Conservation (phyloP, 2,797 vertebrate species). For the Xenentodon cancila region DNA sequence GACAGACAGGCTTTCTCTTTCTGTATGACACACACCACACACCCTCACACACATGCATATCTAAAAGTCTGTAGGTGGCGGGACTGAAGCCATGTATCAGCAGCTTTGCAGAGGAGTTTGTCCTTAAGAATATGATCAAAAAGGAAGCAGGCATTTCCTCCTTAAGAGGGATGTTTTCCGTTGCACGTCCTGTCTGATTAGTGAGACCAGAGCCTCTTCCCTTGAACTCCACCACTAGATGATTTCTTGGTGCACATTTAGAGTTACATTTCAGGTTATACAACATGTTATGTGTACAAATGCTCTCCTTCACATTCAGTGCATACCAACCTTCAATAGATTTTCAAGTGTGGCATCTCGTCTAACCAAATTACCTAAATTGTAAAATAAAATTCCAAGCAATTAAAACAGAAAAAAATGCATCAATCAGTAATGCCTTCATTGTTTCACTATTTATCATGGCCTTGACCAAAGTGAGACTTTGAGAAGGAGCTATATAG, state of each 20-base stretch:
- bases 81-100: conserved; percentile 52
- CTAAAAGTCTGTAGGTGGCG: conserved; percentile 39
- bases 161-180: conserved; percentile 77
- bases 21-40: background rate
- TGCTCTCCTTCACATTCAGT: conserved; percentile 37
- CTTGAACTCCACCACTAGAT: conserved; percentile 42
- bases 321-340: no score
- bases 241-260: conserved; percentile 19
- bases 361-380: background rate
- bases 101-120: conserved; percentile 58
- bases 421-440: conserved; percentile 1
- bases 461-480: conserved; percentile 21
- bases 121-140: conserved; percentile 79
- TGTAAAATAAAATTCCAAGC: conserved; percentile 2
- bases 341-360: background rate
- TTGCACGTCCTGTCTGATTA: conserved; percentile 76
- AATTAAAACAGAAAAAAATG: background rate
- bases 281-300: conserved; percentile 38
- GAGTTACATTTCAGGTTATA: conserved; percentile 44
- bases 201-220: conserved; percentile 64
- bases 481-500: conserved; percentile 20
- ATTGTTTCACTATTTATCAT: conserved; percentile 13
- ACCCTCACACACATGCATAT: conserved; percentile 17
- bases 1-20: background rate
- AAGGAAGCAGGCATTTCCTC: conserved; percentile 85